A percentile compares a stretch with the other conserved stretches of the same genome.
These are phyloP conservation scores for Collichthys lucidus DNA, from an alignment of 2,113 vertebrate species.

Conservation along the genomic window DNA sequence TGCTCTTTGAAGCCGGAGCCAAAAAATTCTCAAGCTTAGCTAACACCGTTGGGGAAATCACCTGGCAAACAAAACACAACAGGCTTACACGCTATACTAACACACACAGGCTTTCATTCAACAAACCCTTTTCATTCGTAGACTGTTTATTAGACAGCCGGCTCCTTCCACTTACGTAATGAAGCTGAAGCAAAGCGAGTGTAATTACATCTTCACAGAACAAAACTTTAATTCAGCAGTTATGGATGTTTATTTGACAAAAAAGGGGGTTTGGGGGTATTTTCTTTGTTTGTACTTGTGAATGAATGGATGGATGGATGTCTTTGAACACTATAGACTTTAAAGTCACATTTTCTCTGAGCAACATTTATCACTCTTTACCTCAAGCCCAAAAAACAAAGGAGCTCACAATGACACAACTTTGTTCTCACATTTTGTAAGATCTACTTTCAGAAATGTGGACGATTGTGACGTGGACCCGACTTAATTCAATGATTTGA, in stretches of 20 bases:
- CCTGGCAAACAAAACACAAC: slow-evolving; percentile 72
- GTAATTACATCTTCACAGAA: slow-evolving; percentile 18
- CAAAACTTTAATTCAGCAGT: slow-evolving; percentile 2
- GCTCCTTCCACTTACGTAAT: slow-evolving; percentile 31
- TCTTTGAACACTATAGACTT: not conserved
- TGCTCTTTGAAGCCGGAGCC: slow-evolving; percentile 80
- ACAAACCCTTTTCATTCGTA: slow-evolving; percentile 22
- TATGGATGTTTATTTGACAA: slow-evolving; percentile 1
- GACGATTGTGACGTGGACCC: no score
- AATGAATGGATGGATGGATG: not conserved
- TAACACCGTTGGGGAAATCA: slow-evolving; percentile 80
- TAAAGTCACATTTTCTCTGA: not conserved
- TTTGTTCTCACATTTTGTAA: not conserved
- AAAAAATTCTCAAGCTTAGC: slow-evolving; percentile 78
- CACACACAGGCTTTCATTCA: slow-evolving; percentile 64
- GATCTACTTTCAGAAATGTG: not conserved
- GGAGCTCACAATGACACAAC: not conserved
- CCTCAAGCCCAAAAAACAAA: not conserved
- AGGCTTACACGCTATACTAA: slow-evolving; percentile 53
- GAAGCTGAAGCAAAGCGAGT: not conserved
- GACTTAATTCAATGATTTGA: no score
- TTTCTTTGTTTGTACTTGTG: not conserved
- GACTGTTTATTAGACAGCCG: slow-evolving; percentile 25
- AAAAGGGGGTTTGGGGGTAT: not conserved
- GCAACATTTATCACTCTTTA: not conserved